Evolutionary conservation across 2,797 vertebrate genomes (phyloP).

Genomic region (Pseudochromis fuscus): DNA sequence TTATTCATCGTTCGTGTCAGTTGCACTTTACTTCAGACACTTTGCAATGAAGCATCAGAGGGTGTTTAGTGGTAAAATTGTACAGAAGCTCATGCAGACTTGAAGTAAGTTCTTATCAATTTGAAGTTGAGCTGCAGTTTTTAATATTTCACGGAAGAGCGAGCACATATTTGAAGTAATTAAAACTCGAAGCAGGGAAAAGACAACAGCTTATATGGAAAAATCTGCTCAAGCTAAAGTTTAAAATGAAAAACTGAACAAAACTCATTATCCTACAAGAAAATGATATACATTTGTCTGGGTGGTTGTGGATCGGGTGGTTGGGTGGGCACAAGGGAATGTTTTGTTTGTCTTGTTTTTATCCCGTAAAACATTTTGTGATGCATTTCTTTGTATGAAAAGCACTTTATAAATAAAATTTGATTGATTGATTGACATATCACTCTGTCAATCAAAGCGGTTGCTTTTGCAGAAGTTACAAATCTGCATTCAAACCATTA

Average conservation of each 20-base stretch:
- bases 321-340: too few species aligned
- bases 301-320: too few species aligned
- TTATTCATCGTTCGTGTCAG: conserved; percentile 72
- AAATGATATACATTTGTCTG: not conserved
- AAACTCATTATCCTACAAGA: not conserved
- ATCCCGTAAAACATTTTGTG: too few species aligned
- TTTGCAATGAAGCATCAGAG: conserved; percentile 31
- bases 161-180: conserved; percentile 35
- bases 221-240: not conserved
- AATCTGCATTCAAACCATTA: not conserved
- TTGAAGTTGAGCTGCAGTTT: conserved; percentile 7
- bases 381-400: too few species aligned
- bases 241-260: not conserved
- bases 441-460: not conserved
- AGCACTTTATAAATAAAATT: too few species aligned
- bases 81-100: conserved; percentile 23
- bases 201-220: not conserved
- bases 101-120: conserved; percentile 45
- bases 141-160: conserved; percentile 17
- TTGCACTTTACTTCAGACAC: conserved; percentile 51
- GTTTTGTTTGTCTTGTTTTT: too few species aligned
- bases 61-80: conserved; percentile 16
- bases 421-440: too few species aligned
- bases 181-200: too few species aligned
- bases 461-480: not conserved